Evolutionary conservation across 2,113 vertebrate genomes (phyloP).

Genomic region (Motacilla tschutschensis): DNA sequence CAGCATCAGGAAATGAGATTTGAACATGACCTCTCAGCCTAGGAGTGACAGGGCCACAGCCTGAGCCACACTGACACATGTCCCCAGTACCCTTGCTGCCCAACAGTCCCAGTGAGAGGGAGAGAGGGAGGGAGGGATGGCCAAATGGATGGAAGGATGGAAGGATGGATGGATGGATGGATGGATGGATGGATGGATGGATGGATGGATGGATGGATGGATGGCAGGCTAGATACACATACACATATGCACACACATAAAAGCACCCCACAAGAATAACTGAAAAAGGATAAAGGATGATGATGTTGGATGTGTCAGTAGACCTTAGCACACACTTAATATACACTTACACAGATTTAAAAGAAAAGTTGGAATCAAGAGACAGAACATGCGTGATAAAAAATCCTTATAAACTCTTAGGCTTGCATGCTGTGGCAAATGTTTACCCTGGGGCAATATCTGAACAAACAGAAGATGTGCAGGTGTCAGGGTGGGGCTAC

Average conservation of each 20-base stretch:
- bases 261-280: neutral
- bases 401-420: slow-evolving; percentile 7
- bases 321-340: neutral
- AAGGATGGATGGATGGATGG: neutral
- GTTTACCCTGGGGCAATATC: neutral
- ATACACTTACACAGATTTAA: neutral
- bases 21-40: neutral
- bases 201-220: neutral
- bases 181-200: too few relatives aligned
- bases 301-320: neutral
- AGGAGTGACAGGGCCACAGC: neutral
- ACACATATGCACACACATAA: accelerated
- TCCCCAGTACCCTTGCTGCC: neutral
- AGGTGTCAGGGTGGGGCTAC: slow-evolving; percentile 10
- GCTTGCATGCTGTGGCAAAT: slow-evolving; percentile 7
- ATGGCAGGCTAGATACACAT: neutral
- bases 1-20: neutral
- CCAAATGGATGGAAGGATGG: neutral
- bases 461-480: neutral
- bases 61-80: neutral
- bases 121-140: too few relatives aligned
- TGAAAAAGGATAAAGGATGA: neutral
- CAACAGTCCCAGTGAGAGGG: neutral
- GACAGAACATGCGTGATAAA: neutral
- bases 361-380: neutral